phyloP scores from a whole-genome alignment of 2,797 vertebrate species.

The Silurus lanzhouensis region DNA sequence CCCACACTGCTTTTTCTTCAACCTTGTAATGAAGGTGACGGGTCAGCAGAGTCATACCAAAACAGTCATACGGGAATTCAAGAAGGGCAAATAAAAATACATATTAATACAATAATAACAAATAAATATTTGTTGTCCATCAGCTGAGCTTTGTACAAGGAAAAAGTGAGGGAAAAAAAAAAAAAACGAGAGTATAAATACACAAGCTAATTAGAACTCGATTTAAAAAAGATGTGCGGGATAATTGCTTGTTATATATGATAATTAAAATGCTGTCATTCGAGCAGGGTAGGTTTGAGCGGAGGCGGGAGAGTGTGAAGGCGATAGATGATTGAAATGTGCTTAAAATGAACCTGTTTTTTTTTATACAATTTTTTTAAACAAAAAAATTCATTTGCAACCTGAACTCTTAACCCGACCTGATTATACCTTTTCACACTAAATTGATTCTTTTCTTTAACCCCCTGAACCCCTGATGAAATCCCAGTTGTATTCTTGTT shows the following conservation, averaged over 20 bases:
- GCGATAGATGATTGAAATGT: neutral
- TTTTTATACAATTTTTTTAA: neutral
- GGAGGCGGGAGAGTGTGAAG: neutral
- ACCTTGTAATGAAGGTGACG: neutral
- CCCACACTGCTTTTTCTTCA: neutral
- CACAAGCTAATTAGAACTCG: neutral
- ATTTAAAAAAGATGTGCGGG: slow-evolving; percentile 1
- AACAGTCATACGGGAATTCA: neutral
- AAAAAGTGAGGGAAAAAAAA: neutral
- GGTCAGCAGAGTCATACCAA: neutral
- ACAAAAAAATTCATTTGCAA: neutral
- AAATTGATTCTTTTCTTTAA: neutral
- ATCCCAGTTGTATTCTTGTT: neutral
- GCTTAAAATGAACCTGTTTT: slow-evolving; percentile 16
- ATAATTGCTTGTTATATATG: slow-evolving; percentile 22
- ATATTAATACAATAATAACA: neutral
- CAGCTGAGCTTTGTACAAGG: neutral
- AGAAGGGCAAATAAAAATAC: neutral
- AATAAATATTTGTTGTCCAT: neutral
- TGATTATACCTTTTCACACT: neutral
- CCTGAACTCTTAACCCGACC: neutral
- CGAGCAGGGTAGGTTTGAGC: neutral
- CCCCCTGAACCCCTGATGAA: neutral
- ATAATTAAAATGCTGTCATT: slow-evolving; percentile 14
- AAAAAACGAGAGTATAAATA: neutral